Conservation (phyloP, 2,797 vertebrate genomes). For the Ptychobarbus kaznakovi region DNA sequence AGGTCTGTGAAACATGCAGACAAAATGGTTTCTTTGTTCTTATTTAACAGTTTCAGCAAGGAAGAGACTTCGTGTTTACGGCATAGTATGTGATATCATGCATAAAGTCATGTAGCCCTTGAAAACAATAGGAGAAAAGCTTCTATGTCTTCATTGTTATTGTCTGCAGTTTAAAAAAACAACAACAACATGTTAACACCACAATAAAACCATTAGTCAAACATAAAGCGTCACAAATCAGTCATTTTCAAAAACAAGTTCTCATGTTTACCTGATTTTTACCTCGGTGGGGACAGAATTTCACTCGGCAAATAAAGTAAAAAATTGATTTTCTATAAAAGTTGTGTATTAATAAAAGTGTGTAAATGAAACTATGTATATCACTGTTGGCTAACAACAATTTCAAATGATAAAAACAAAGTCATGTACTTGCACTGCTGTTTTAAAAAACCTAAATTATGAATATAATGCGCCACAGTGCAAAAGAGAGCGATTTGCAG, state of each 20-base stretch:
- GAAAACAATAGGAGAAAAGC: conserved; percentile 9
- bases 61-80: conserved; percentile 12
- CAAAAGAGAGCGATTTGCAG: conserved; percentile 20
- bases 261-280: conserved; percentile 25
- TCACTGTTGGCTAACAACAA: conserved; percentile 15
- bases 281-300: conserved; percentile 8
- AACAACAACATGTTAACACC: background rate
- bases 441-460: background rate
- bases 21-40: background rate
- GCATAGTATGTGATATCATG: conserved; percentile 37
- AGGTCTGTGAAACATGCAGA: conserved; percentile 21
- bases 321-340: conserved; percentile 26
- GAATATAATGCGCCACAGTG: conserved; percentile 1
- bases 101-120: conserved; percentile 56
- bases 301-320: conserved; percentile 42
- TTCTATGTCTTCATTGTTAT: background rate
- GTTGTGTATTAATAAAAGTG: conserved; percentile 17
- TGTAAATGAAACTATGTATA: conserved; percentile 30
- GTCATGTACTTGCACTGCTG: background rate
- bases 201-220: conserved; percentile 3
- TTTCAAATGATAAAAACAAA: background rate
- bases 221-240: conserved; percentile 11
- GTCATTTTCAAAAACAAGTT: background rate
- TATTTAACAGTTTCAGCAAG: conserved; percentile 15
- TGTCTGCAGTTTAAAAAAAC: background rate